Evolutionary conservation across 2,888 invertebrate species (phyloP).

Genomic region (Petrophora chlorosata): DNA sequence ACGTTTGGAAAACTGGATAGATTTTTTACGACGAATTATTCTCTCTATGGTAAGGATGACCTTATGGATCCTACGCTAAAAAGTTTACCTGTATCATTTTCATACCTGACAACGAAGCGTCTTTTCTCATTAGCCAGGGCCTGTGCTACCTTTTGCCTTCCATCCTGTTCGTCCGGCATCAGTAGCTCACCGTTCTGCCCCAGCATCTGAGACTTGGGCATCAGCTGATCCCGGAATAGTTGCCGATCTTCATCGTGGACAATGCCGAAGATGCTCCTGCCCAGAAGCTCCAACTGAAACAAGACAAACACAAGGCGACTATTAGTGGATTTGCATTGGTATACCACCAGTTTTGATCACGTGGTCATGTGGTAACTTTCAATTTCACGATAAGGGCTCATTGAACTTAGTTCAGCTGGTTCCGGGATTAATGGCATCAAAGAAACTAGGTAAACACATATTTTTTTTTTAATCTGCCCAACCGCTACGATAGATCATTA

Average conservation of each 20-base stretch:
- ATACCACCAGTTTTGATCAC: no score
- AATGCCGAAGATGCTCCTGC: conserved; percentile 91
- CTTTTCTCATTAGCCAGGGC: conserved; percentile 56
- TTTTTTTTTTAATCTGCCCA: no score
- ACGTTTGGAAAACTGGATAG: no score
- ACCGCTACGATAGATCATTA: no score
- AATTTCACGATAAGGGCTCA: no score
- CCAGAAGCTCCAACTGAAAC: conserved; percentile 92
- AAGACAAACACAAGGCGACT: conserved; percentile 11
- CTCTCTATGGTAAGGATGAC: no score
- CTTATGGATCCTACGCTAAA: not conserved
- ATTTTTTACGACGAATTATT: no score
- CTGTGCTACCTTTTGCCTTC: conserved; percentile 42
- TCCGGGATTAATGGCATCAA: no score
- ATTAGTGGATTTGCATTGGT: no score
- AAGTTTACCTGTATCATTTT: not conserved
- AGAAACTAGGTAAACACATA: no score
- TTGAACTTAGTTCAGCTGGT: no score
- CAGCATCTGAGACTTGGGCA: conserved; percentile 71
- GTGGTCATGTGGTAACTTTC: no score
- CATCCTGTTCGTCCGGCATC: conserved; percentile 65
- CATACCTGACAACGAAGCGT: conserved; percentile 61
- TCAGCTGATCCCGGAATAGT: conserved; percentile 87
- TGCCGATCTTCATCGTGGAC: conserved; percentile 91
- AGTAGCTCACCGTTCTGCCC: conserved; percentile 82